Conservation (phyloP, 1,140 invertebrate species). For the Phymastichus coffea region DNA sequence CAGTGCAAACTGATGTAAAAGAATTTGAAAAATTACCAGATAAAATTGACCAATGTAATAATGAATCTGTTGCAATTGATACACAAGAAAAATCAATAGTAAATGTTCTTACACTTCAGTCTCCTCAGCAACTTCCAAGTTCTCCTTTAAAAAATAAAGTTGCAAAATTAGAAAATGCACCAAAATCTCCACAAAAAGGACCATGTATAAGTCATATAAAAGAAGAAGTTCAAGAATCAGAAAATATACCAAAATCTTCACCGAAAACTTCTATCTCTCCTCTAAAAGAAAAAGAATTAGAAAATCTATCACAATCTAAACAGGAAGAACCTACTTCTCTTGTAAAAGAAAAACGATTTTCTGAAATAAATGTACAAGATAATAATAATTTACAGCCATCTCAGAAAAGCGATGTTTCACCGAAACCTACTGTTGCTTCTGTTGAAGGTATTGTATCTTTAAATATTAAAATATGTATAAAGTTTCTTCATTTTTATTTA, state of each 20-base stretch:
- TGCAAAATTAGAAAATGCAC: background rate
- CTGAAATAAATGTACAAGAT: too few relatives aligned
- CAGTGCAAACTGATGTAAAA: conserved; percentile 27
- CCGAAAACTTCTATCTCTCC: too few relatives aligned
- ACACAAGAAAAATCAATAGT: background rate
- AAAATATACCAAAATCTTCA: too few relatives aligned
- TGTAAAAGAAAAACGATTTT: too few relatives aligned
- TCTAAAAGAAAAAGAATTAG: background rate
- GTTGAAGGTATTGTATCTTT: conserved; percentile 16
- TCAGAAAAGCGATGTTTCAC: conserved; percentile 5
- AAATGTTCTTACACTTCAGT: too few relatives aligned
- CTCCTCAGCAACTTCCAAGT: too few relatives aligned
- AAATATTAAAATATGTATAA: background rate
- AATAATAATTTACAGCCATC: conserved; percentile 1
- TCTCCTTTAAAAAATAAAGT: background rate
- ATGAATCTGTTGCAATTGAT: background rate
- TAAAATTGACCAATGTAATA: background rate
- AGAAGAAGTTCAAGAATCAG: too few relatives aligned
- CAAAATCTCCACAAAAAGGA: background rate
- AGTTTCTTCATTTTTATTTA: conserved; percentile 12
- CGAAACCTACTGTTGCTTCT: background rate
- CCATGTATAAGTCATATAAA: too few relatives aligned
- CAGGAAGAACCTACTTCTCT: background rate
- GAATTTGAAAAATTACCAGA: conserved; percentile 13
- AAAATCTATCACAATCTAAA: background rate